A percentile compares a stretch with the other conserved stretches of the same genome.
phyloP scores from a whole-genome alignment of 1,140 invertebrate species.

The Trigoniulus corallinus region DNA sequence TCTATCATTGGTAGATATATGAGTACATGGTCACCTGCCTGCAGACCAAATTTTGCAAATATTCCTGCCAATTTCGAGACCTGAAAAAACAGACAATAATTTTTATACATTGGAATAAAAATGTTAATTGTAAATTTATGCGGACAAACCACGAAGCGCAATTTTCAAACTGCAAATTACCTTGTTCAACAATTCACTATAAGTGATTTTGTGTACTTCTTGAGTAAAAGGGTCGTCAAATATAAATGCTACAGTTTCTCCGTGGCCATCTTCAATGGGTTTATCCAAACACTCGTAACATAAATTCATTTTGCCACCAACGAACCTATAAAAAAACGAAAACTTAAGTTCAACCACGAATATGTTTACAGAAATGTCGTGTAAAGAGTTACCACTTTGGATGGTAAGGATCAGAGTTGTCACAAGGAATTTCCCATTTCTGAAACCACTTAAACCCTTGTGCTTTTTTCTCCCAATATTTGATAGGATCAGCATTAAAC shows the following conservation, averaged over 20 bases:
- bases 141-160: not conserved
- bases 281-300: constrained; percentile 84
- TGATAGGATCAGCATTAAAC: too few relatives aligned
- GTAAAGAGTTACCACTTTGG: constrained; percentile 58
- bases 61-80: constrained; percentile 59
- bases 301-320: constrained; percentile 75
- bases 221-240: constrained; percentile 76
- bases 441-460: constrained; percentile 57
- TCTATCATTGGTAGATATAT: constrained; percentile 86
- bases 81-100: constrained; percentile 26
- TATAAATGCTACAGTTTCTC: constrained; percentile 50
- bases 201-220: constrained; percentile 54
- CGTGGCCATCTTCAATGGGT: constrained; percentile 44
- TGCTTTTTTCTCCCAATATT: constrained; percentile 69
- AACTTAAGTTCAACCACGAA: not conserved
- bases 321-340: constrained; percentile 41
- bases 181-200: constrained; percentile 57
- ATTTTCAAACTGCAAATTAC: constrained; percentile 25
- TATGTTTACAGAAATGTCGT: not conserved
- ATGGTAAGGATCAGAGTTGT: constrained; percentile 63
- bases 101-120: constrained; percentile 2
- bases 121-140: not conserved
- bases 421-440: constrained; percentile 65
- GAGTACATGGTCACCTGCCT: constrained; percentile 55
- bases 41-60: constrained; percentile 49